A percentile compares a stretch with the other conserved stretches of the same genome.
Conservation (phyloP, 2,113 vertebrate genomes). For the Nibea coibor region DNA sequence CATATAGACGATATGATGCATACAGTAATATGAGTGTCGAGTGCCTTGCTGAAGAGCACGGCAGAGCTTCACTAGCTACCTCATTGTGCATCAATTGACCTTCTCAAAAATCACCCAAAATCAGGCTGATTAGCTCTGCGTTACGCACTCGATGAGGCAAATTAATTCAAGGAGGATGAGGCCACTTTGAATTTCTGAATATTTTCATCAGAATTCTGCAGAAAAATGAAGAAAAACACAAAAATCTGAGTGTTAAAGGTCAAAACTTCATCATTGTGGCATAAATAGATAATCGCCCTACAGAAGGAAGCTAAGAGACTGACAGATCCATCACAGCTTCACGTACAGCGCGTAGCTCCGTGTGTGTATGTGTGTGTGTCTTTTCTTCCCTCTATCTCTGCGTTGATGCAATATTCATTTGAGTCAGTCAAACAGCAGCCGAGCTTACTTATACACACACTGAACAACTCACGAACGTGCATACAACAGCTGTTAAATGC, state of each 20-base stretch:
- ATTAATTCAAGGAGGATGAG: slow-evolving; percentile 52
- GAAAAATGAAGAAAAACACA: background rate
- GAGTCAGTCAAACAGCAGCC: slow-evolving; percentile 39
- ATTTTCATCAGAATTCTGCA: background rate
- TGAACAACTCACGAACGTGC: slow-evolving; percentile 5
- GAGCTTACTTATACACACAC: slow-evolving; percentile 15
- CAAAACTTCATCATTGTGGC: slow-evolving; percentile 22
- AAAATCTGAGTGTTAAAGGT: slow-evolving; percentile 24
- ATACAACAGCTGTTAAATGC: slow-evolving; percentile 58
- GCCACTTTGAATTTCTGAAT: slow-evolving; percentile 1
- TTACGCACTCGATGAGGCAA: slow-evolving; percentile 42
- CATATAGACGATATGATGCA: background rate
- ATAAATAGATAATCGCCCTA: slow-evolving; percentile 30
- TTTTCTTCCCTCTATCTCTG: slow-evolving; percentile 19
- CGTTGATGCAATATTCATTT: slow-evolving; percentile 63
- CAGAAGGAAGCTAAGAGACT: slow-evolving; percentile 1
- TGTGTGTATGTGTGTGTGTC: slow-evolving; percentile 13
- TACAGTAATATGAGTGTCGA: background rate
- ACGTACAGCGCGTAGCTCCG: background rate
- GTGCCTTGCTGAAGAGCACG: slow-evolving; percentile 32
- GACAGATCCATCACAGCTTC: slow-evolving; percentile 36
- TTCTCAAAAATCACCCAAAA: slow-evolving; percentile 55
- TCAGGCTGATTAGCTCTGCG: slow-evolving; percentile 39
- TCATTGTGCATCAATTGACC: slow-evolving; percentile 50
- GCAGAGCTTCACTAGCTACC: slow-evolving; percentile 25